These are phyloP conservation scores for Caenorhabditis brenneri DNA, from an alignment of 1,140 invertebrate genomes.

Conservation along the genomic window DNA sequence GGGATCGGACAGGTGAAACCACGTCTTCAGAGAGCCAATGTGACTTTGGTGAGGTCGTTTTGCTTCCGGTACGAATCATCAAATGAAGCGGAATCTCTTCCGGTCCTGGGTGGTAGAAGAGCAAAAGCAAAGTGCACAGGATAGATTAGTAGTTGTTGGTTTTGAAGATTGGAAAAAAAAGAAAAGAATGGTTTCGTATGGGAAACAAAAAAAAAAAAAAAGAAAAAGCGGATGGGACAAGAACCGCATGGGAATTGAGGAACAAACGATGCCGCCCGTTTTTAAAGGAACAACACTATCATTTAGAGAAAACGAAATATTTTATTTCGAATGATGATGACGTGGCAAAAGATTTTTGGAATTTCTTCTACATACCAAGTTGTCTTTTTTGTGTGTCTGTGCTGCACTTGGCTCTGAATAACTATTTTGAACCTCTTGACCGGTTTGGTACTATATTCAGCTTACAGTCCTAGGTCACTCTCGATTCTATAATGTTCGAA, in stretches of 20 bases:
- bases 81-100: constrained; percentile 33
- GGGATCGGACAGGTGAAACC: constrained; percentile 23
- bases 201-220: neutral
- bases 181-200: neutral
- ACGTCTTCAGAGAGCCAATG: neutral
- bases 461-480: too few species aligned
- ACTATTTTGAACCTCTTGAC: too few species aligned
- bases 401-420: too few species aligned
- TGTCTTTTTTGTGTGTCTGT: too few species aligned
- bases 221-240: neutral
- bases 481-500: too few species aligned
- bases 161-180: neutral
- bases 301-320: constrained; percentile 1
- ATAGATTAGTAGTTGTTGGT: constrained; percentile 8
- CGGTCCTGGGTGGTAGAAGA: neutral
- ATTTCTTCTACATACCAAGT: too few species aligned
- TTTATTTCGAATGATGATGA: neutral
- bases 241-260: constrained; percentile 10
- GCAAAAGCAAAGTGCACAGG: neutral
- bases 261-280: constrained; percentile 38
- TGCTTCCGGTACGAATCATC: constrained; percentile 34
- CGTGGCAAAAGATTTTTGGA: neutral
- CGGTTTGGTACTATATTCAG: too few species aligned
- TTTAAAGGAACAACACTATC: constrained; percentile 10
- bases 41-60: constrained; percentile 17